These are phyloP conservation scores for Bedellia somnulentella DNA, from an alignment of 2,888 invertebrate species.

Conservation along the genomic window DNA sequence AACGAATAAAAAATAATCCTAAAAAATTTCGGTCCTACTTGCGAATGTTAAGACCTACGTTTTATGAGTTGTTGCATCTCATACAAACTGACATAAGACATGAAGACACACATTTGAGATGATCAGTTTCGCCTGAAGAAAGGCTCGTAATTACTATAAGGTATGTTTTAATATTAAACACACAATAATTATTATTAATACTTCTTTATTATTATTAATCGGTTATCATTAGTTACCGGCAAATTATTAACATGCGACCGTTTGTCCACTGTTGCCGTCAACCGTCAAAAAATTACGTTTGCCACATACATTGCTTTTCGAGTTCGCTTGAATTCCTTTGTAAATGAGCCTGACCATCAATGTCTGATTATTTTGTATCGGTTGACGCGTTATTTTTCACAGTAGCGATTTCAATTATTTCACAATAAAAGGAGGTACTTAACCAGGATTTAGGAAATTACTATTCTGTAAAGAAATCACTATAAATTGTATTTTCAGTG, in stretches of 20 bases:
- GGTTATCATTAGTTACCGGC: too few relatives aligned
- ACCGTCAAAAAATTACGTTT: too few relatives aligned
- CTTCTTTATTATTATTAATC: too few relatives aligned
- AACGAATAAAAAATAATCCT: slow-evolving; percentile 1
- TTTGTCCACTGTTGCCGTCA: too few relatives aligned
- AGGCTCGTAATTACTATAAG: slow-evolving; percentile 3
- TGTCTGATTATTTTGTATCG: too few relatives aligned
- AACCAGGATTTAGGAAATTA: slow-evolving; percentile 6
- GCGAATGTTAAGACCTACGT: slow-evolving; percentile 4
- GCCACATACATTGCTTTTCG: too few relatives aligned
- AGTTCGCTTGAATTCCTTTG: too few relatives aligned
- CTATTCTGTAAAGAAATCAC: slow-evolving; percentile 10
- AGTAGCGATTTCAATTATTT: slow-evolving; percentile 8
- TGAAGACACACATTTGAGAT: slow-evolving; percentile 2
- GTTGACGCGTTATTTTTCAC: too few relatives aligned
- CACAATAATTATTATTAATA: too few relatives aligned
- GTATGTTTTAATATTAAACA: too few relatives aligned
- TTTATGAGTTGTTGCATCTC: slow-evolving; percentile 4
- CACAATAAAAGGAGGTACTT: slow-evolving; percentile 5
- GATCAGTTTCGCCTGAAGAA: slow-evolving; percentile 3
- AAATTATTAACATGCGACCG: too few relatives aligned
- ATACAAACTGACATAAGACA: slow-evolving; percentile 3
- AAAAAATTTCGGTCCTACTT: slow-evolving; percentile 1
- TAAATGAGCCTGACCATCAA: too few relatives aligned
- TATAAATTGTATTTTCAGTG: slow-evolving; percentile 12